These are phyloP conservation scores for Leptinotarsa tumamoca DNA, from an alignment of 2,888 invertebrate genomes.

Conservation along the genomic window DNA sequence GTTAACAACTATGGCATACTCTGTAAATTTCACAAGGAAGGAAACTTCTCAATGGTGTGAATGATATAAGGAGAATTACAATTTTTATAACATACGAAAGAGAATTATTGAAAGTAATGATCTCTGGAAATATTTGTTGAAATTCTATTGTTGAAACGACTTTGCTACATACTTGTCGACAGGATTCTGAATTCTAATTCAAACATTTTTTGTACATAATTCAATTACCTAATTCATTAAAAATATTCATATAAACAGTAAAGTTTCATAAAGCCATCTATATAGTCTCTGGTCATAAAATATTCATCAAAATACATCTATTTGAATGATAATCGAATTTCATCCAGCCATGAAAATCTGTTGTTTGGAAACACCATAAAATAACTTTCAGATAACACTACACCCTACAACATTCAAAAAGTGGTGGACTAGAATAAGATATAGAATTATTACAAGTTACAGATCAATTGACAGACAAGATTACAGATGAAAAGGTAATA, in stretches of 20 bases:
- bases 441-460: conserved; percentile 50
- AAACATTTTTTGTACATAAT: too few species aligned
- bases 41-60: too few species aligned
- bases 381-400: conserved; percentile 42
- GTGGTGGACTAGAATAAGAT: conserved; percentile 54
- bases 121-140: too few species aligned
- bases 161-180: not conserved
- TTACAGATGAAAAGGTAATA: conserved; percentile 43
- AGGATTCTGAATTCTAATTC: not conserved
- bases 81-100: too few species aligned
- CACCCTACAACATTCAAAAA: conserved; percentile 55
- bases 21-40: too few species aligned
- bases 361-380: conserved; percentile 30
- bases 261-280: not conserved
- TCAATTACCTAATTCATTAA: too few species aligned
- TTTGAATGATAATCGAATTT: conserved; percentile 22
- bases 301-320: conserved; percentile 25
- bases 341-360: conserved; percentile 21
- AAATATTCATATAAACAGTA: too few species aligned
- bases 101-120: too few species aligned
- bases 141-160: too few species aligned
- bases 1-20: too few species aligned
- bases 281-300: conserved; percentile 16
- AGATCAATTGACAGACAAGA: conserved; percentile 51
- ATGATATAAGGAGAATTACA: too few species aligned